A percentile compares a stretch with the other conserved stretches of the same genome.
Conservation (phyloP, 2,888 invertebrate genomes). For the Aleiodes alternator region DNA sequence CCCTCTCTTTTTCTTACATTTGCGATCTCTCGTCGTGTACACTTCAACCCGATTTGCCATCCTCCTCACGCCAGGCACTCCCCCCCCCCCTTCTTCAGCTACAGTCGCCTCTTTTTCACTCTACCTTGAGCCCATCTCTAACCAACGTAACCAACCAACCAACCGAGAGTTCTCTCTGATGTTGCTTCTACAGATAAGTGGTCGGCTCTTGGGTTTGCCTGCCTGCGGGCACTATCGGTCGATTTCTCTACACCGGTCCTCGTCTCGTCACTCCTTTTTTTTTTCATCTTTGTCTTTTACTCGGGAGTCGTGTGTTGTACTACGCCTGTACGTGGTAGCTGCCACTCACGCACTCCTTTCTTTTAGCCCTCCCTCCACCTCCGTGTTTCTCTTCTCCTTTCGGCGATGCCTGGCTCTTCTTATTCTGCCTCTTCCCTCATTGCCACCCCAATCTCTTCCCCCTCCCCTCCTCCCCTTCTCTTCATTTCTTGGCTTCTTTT, state of each 20-base stretch:
- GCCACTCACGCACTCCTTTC: slow-evolving; percentile 33
- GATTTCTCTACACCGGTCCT: slow-evolving; percentile 60
- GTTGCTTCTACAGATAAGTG: slow-evolving; percentile 73
- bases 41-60: slow-evolving; percentile 65
- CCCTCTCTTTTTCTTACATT: slow-evolving; percentile 38
- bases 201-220: slow-evolving; percentile 70
- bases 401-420: slow-evolving; percentile 32
- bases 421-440: slow-evolving; percentile 43
- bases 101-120: slow-evolving; percentile 55
- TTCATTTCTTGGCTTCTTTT: slow-evolving; percentile 43
- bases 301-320: slow-evolving; percentile 16
- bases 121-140: slow-evolving; percentile 64
- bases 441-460: slow-evolving; percentile 39
- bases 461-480: background rate
- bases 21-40: slow-evolving; percentile 58
- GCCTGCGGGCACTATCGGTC: slow-evolving; percentile 71
- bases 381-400: slow-evolving; percentile 47
- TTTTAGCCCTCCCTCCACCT: slow-evolving; percentile 51
- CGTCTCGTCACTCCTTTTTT: slow-evolving; percentile 52
- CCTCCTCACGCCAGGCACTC: slow-evolving; percentile 72
- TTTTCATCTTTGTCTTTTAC: slow-evolving; percentile 38
- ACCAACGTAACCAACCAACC: slow-evolving; percentile 65
- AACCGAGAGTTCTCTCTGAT: slow-evolving; percentile 70
- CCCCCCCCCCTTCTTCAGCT: slow-evolving; percentile 48
- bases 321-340: slow-evolving; percentile 27